Base-by-base conservation (phyloP, 2,888 invertebrate genomes). In the Catonia carolina region DNA sequence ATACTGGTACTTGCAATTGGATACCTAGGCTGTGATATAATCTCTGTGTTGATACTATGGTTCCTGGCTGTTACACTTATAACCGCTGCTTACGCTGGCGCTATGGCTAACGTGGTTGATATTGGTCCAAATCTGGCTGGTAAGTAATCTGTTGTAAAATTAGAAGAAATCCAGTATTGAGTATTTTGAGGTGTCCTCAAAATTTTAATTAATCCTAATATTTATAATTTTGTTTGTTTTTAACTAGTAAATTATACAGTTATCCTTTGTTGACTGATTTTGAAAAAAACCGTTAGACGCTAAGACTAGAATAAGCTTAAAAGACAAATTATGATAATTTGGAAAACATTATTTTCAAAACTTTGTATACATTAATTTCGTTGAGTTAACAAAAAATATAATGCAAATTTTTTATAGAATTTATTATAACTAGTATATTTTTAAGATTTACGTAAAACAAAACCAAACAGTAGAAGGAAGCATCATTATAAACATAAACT, bases 91-190 rank as follows among this genome's bases (percentile, higher is more conserved):
- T 85, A 85, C 68, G 85, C 85, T 2, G 85, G 85, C 35, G 85
- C 85, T 2, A 85, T 86, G 82, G 85, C 85, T 1, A 86, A 82
- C 66, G 82, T 86, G 61, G 84, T 87, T 14, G 86, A 87, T 69
- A 83, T 87, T 58, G 84, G 86, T 1, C 86, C 86, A n/a, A 85
- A 86, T 72, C 81, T 84, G 65, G 86, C 86, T 52, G 86, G 82
- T 69, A 67, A 27, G 27, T 27, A 27, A 27, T 27, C 27, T 27
- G 27, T 27, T 18, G 18, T 2, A 55, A 5, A 45, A 17, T 39
- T 36, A 36, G 2, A 8, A 4, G 15, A n/a, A 37, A 12, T 10
- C 17, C 18, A 35, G 20, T 56, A 60, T 2, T 45, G 7, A 15
- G 18, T 23, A 8, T 18, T 20, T 17, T 20, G 15, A 2, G 20